Evolutionary conservation across 2,113 vertebrate species (phyloP).

Genomic region (Pollachius pollachius): DNA sequence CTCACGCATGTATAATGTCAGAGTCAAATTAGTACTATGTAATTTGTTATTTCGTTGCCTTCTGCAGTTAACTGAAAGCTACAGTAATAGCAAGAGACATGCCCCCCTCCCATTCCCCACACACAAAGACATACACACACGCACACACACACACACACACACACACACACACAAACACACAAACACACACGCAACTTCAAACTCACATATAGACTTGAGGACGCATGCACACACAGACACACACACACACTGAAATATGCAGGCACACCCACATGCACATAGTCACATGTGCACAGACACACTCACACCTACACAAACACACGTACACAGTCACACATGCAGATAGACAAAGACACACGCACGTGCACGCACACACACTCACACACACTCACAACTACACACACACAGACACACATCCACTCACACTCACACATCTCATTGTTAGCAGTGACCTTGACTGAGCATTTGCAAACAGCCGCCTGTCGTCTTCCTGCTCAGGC

Average conservation of each 20-base stretch:
- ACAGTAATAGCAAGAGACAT: no score
- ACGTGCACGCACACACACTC: neutral
- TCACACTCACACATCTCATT: neutral
- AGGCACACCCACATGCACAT: no score
- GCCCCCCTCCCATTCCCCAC: neutral
- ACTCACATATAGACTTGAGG: no score
- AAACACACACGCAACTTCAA: no score
- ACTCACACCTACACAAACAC: no score
- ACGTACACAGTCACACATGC: no score
- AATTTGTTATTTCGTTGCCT: neutral
- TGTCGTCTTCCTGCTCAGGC: constrained; percentile 23
- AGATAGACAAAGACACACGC: neutral
- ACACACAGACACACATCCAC: neutral
- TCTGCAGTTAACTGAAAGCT: neutral
- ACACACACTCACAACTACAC: neutral
- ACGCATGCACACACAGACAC: no score
- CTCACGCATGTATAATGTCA: neutral
- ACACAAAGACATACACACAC: neutral
- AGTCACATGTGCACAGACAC: no score
- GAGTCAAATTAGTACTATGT: no score
- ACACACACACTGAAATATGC: no score
- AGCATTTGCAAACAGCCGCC: constrained; percentile 32
- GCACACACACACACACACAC: neutral
- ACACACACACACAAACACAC: neutral
- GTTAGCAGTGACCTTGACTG: constrained; percentile 56